Evolutionary conservation across 2,113 vertebrate genomes (phyloP), one percentile per base, ranked within the genome.

Genomic region (Grus americana): DNA sequence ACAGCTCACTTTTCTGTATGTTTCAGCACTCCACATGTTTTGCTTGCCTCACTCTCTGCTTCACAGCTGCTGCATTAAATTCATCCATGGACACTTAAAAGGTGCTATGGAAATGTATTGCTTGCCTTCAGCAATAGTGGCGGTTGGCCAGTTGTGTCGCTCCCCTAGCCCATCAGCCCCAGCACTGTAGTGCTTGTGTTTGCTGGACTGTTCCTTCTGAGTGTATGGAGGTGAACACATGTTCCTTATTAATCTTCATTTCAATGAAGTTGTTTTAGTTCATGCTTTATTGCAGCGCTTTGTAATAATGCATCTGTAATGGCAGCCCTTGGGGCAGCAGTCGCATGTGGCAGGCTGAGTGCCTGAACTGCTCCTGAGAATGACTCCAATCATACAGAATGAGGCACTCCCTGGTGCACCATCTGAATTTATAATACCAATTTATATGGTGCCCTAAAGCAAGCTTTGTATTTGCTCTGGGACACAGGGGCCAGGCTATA

Each of bases 381-480:
- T 95, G 96, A 93, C 90, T 97, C 97, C 97, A 98, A 97, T 98
- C 98, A 97, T 95, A 98, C 97, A 97, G 97, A 98, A 98, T 97
- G 98, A 98, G 98, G 98, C 97, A 97, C 98, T 98, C 98, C 98
- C 98, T 96, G 97, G 98, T 98, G 98, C 96, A 97, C 98, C 97
- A 98, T 98, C 97, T 98, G 98, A 98, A 98, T 98, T 98, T 98
- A 98, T 98, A 98, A 98, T 97, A 98, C 97, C 97, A 98, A 98
- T 98, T 98, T 98, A 97, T 98, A 96, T 36, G 93, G 96, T 98
- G 98, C 98, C 98, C 98, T 44, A 92, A 98, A 98, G 98, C 98
- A 96, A 98, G 95, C 93, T 97, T 98, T 98, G 97, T 98, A 98
- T 98, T 98, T 98, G 98, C 94, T 97, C 86, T 95, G 97, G 96